Evolutionary conservation across 1,140 invertebrate genomes (phyloP).

Genomic region (Melipona quadrifasciata): DNA sequence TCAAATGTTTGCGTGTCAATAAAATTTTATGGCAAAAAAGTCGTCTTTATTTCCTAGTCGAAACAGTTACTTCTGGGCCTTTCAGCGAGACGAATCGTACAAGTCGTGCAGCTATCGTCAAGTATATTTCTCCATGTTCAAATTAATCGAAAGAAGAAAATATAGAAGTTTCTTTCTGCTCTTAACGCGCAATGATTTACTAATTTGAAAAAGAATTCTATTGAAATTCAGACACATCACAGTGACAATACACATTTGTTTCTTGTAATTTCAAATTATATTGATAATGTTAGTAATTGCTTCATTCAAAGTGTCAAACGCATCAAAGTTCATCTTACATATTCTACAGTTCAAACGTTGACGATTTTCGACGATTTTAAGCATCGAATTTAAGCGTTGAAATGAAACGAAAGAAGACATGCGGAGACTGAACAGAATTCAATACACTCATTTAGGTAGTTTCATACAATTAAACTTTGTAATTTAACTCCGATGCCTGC

Average conservation of each 20-base stretch:
- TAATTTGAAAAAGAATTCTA: not conserved
- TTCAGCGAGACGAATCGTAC: too few relatives aligned
- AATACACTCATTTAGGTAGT: conserved; percentile 41
- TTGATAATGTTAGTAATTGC: not conserved
- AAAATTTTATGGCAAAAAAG: too few relatives aligned
- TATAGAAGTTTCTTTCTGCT: not conserved
- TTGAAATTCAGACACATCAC: not conserved
- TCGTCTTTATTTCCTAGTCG: too few relatives aligned
- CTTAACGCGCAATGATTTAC: not conserved
- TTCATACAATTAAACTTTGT: conserved; percentile 51
- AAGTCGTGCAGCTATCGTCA: too few relatives aligned
- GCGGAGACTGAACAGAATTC: conserved; percentile 34
- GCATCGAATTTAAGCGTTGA: not conserved
- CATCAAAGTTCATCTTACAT: not conserved
- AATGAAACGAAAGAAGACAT: conserved; percentile 6
- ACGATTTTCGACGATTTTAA: not conserved
- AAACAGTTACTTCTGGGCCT: too few relatives aligned
- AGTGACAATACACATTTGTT: not conserved
- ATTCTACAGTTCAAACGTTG: too few relatives aligned
- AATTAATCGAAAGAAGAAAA: not conserved
- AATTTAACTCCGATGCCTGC: conserved; percentile 44
- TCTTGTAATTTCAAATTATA: not conserved
- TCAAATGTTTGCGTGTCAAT: too few relatives aligned
- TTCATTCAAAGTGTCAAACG: not conserved
- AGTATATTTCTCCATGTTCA: not conserved